Conservation (phyloP, 2,797 vertebrate genomes). For the Sebastes kiyomatsui region DNA sequence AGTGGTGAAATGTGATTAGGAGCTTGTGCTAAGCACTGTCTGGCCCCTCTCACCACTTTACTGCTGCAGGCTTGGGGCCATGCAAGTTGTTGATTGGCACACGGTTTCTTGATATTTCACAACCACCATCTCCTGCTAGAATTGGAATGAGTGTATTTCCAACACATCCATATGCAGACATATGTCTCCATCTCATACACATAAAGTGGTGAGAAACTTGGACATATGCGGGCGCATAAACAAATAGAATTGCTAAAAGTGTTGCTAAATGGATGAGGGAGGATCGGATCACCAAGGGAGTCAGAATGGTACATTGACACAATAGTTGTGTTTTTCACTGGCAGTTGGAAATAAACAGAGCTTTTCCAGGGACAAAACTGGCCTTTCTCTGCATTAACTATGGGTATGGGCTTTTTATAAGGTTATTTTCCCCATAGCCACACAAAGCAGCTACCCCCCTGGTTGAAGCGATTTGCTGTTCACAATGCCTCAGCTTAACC, state of each 20-base stretch:
- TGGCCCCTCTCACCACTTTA: slow-evolving; percentile 74
- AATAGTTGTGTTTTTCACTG: slow-evolving; percentile 67
- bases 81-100: slow-evolving; percentile 77
- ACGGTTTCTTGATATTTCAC: slow-evolving; percentile 67
- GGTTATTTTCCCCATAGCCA: slow-evolving; percentile 82
- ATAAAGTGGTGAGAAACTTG: slow-evolving; percentile 38
- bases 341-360: slow-evolving; percentile 76
- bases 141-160: slow-evolving; percentile 44
- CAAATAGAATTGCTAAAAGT: slow-evolving; percentile 45
- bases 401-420: slow-evolving; percentile 81
- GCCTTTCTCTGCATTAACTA: slow-evolving; percentile 82
- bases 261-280: slow-evolving; percentile 62
- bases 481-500: slow-evolving; percentile 89
- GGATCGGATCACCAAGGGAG: slow-evolving; percentile 43
- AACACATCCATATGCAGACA: slow-evolving; percentile 39
- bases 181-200: slow-evolving; percentile 14
- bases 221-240: slow-evolving; percentile 34
- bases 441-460: slow-evolving; percentile 85
- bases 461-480: slow-evolving; percentile 86
- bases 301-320: slow-evolving; percentile 37
- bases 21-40: slow-evolving; percentile 81
- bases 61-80: slow-evolving; percentile 68
- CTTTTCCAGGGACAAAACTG: slow-evolving; percentile 80
- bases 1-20: slow-evolving; percentile 82
- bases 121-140: slow-evolving; percentile 62